Conservation (phyloP, 2,888 invertebrate genomes). For the Tubulanus polymorphus region DNA sequence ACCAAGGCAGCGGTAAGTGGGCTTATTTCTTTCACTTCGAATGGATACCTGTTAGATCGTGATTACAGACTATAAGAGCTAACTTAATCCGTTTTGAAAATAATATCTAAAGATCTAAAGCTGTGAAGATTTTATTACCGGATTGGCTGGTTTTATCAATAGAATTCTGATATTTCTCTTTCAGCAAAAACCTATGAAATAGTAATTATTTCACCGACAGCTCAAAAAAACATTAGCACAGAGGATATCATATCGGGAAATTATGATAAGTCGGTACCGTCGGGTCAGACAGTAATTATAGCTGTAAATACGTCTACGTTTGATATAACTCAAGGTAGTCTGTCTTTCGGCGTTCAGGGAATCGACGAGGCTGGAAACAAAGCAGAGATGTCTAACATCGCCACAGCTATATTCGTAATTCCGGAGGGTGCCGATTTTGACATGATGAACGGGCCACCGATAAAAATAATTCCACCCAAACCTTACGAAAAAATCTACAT, state of each 20-base stretch:
- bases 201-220: background rate
- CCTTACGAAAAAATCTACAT: too few species aligned
- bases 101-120: too few species aligned
- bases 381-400: background rate
- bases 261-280: too few species aligned
- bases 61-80: too few species aligned
- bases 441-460: background rate
- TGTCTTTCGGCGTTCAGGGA: background rate
- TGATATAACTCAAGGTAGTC: background rate
- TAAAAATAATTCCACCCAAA: background rate
- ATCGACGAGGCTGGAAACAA: background rate
- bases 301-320: too few species aligned
- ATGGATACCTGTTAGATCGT: too few species aligned
- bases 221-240: background rate
- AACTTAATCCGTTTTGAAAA: too few species aligned
- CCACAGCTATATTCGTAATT: background rate
- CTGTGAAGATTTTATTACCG: too few species aligned
- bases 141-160: too few species aligned
- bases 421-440: background rate
- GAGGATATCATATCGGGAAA: too few species aligned
- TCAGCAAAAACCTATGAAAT: too few species aligned
- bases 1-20: constrained; percentile 53
- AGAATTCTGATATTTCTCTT: background rate
- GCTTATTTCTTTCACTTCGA: background rate
- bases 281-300: too few species aligned